Conservation (phyloP, 1,140 invertebrate genomes). For the Penaeus indicus region DNA sequence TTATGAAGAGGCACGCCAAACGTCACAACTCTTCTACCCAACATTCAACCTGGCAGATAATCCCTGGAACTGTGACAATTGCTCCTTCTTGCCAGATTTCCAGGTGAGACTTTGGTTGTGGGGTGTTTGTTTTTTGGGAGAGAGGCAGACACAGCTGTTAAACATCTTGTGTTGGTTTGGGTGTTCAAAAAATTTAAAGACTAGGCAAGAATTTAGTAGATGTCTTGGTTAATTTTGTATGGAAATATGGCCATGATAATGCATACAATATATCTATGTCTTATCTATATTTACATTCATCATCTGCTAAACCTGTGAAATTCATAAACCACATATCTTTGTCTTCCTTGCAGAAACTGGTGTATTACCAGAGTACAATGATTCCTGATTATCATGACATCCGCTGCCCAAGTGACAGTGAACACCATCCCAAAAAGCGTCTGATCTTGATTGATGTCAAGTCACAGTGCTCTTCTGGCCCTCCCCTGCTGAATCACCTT, state of each 20-base stretch:
- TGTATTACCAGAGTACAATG: conserved; percentile 15
- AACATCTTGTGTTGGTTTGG: background rate
- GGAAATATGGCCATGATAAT: no score
- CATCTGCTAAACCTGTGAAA: background rate
- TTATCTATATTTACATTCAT: background rate
- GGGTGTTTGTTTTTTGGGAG: background rate
- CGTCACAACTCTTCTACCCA: conserved; percentile 36
- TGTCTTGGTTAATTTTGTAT: no score
- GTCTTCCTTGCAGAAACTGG: conserved; percentile 26
- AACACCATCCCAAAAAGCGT: conserved; percentile 2
- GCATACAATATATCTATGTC: no score
- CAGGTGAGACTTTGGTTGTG: conserved; percentile 27
- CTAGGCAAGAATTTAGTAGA: no score
- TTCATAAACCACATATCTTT: background rate
- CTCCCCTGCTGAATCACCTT: conserved; percentile 44
- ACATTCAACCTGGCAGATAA: conserved; percentile 39
- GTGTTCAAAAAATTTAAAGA: no score
- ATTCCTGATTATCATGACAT: conserved; percentile 8
- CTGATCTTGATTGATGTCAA: conserved; percentile 51
- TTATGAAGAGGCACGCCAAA: conserved; percentile 27
- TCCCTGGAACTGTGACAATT: conserved; percentile 63
- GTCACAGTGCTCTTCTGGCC: conserved; percentile 35
- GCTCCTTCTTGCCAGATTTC: conserved; percentile 51
- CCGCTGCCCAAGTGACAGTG: conserved; percentile 20
- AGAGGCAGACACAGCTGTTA: background rate